phyloP scores from a whole-genome alignment of 2,797 vertebrate genomes.

The Trichosurus vulpecula region DNA sequence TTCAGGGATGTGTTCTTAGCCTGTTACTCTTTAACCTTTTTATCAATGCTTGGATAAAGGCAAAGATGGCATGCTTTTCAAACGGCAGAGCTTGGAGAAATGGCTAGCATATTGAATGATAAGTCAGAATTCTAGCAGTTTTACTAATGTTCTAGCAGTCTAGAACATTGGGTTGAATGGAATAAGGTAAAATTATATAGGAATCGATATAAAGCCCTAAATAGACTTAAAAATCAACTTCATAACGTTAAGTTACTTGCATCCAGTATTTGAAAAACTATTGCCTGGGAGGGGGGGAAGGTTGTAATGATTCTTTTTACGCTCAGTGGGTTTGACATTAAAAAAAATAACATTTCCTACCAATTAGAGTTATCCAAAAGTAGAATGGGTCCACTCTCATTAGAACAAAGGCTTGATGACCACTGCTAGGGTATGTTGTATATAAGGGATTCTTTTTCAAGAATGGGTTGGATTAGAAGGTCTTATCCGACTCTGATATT shows the following conservation, averaged over 20 bases:
- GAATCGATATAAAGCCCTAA: not conserved
- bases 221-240: not conserved
- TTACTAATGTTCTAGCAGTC: not conserved
- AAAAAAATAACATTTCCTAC: not conserved
- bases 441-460: not conserved
- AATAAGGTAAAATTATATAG: not conserved
- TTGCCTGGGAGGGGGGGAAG: not conserved
- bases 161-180: not conserved
- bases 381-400: not conserved
- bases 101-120: not conserved
- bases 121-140: not conserved
- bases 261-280: not conserved
- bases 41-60: not conserved
- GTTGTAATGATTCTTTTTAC: not conserved
- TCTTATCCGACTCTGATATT: not conserved
- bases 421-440: not conserved
- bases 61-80: not conserved
- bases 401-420: not conserved
- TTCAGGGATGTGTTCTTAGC: not conserved
- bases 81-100: not conserved
- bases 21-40: not conserved
- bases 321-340: not conserved
- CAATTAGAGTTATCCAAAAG: not conserved
- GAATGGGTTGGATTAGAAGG: not conserved
- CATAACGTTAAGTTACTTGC: not conserved